phyloP scores from a whole-genome alignment of 1,140 invertebrate genomes.

The Chymomyza costata region DNA sequence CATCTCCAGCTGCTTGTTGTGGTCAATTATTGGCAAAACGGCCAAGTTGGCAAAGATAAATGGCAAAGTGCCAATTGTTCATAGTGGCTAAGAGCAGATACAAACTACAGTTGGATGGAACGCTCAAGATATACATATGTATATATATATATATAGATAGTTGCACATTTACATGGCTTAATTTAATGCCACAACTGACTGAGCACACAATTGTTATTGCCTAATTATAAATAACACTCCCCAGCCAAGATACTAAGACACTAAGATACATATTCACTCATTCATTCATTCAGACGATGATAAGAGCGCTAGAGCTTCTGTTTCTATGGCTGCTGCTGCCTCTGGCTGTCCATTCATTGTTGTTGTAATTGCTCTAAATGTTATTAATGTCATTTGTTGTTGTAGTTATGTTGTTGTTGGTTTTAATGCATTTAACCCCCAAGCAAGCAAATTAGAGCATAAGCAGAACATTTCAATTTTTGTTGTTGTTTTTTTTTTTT shows the following conservation, averaged over 20 bases:
- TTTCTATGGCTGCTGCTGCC: too few species aligned
- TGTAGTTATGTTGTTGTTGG: too few species aligned
- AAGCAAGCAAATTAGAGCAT: conserved; percentile 31
- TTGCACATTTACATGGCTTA: conserved; percentile 31
- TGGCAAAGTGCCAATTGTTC: too few species aligned
- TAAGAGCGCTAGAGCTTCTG: too few species aligned
- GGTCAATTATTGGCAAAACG: too few species aligned
- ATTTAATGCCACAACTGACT: conserved; percentile 56
- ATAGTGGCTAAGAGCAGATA: too few species aligned
- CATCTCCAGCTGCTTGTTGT: too few species aligned
- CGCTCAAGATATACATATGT: conserved; percentile 6
- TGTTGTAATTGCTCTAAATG: conserved; percentile 54
- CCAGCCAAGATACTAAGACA: conserved; percentile 10
- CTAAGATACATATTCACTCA: too few species aligned
- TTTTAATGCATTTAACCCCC: conserved; percentile 40
- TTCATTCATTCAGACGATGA: too few species aligned
- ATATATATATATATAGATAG: conserved; percentile 4
- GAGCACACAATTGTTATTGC: conserved; percentile 60
- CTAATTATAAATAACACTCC: conserved; percentile 63
- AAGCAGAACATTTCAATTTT: conserved; percentile 44
- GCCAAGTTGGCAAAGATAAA: too few species aligned
- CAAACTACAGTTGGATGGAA: too few species aligned
- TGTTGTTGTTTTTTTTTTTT: background rate
- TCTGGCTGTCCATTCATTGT: background rate
- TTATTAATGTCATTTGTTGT: conserved; percentile 50